Evolutionary conservation across 2,888 invertebrate species (phyloP).

Genomic region (Theodoxus fluviatilis): DNA sequence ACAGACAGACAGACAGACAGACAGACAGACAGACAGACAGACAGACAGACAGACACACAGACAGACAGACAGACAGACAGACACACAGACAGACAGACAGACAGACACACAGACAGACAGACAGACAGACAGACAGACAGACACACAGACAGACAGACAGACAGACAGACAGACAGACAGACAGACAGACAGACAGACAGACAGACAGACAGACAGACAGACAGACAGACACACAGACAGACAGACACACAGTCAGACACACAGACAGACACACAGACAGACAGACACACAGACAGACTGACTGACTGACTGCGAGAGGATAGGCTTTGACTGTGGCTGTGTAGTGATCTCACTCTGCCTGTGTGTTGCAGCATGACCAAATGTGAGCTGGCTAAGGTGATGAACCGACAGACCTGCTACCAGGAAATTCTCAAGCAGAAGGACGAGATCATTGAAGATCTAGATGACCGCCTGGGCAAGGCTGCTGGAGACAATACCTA

Average conservation of each 20-base stretch:
- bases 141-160: slow-evolving; percentile 12
- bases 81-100: slow-evolving; percentile 15
- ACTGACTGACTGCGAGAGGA: neutral
- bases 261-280: neutral
- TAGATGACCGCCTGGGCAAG: slow-evolving; percentile 55
- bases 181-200: neutral
- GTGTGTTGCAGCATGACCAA: slow-evolving; percentile 29
- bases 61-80: slow-evolving; percentile 2
- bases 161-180: neutral
- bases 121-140: slow-evolving; percentile 9
- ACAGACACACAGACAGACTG: slow-evolving; percentile 1
- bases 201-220: slow-evolving; percentile 3
- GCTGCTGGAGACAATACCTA: slow-evolving; percentile 33
- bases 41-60: slow-evolving; percentile 6
- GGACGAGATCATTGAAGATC: slow-evolving; percentile 59
- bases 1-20: neutral
- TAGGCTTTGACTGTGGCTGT: neutral
- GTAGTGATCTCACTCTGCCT: neutral
- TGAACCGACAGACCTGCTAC: slow-evolving; percentile 63
- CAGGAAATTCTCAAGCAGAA: slow-evolving; percentile 61
- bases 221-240: slow-evolving; percentile 24
- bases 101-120: slow-evolving; percentile 17
- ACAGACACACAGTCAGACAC: neutral
- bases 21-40: neutral
- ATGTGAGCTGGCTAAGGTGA: slow-evolving; percentile 60